Conservation (phyloP, 2,113 vertebrate genomes). For the Paralichthys olivaceus region DNA sequence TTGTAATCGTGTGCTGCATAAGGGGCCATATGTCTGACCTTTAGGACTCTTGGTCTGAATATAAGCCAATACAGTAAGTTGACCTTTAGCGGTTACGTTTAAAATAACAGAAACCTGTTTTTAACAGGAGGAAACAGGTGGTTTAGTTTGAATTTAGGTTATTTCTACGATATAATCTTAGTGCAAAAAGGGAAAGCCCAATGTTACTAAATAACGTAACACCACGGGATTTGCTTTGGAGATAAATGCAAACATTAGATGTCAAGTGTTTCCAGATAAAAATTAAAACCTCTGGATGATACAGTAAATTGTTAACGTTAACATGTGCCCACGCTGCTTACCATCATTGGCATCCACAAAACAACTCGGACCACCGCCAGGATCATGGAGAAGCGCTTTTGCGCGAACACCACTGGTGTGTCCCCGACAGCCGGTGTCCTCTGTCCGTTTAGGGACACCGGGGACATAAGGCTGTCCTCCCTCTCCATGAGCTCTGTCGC, state of each 20-base stretch:
- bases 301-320: background rate
- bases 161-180: background rate
- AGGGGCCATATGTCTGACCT: background rate
- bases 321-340: conserved; percentile 74
- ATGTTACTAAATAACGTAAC: no score
- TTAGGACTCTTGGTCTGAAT: background rate
- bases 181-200: no score
- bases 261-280: background rate
- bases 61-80: background rate
- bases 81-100: no score
- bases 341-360: conserved; percentile 98
- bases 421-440: conserved; percentile 64
- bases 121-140: background rate
- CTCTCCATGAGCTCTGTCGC: conserved; percentile 59
- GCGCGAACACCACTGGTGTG: conserved; percentile 85
- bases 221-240: background rate
- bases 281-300: background rate
- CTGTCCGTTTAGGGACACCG: conserved; percentile 33
- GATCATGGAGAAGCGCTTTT: conserved; percentile 95
- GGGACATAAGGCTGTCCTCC: conserved; percentile 60
- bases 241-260: background rate
- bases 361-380: conserved; percentile 88
- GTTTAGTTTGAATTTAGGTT: background rate
- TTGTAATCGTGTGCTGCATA: background rate
- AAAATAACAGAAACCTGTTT: background rate